Base-by-base conservation (phyloP, 2,113 vertebrate genomes). In the Pelvicachromis taeniatus region DNA sequence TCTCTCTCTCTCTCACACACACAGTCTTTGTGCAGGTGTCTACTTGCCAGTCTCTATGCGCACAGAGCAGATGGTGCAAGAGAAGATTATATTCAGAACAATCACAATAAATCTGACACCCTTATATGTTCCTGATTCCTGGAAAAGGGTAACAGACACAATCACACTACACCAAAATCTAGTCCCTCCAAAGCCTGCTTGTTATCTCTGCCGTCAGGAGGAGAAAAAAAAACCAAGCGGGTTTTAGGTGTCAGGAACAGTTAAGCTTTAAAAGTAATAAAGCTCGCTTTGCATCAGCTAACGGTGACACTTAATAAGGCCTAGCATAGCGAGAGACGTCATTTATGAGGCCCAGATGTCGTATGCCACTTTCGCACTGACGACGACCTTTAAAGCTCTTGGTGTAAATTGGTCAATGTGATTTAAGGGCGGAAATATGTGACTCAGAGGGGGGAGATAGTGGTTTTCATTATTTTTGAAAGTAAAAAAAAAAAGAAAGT, bases 101-200 rank as follows among this genome's bases (percentile, higher is more conserved):
- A 93, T 90, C 53, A 80, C 91, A 93, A 92, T 89, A 92, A 91
- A 89, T 80, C 81, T 40, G 83, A 90, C 68, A 80, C 78, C 53
- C 81, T 70, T 83, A 88, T 89, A 81, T 53, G 77, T 59, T 82
- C 48, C 52, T 68, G 83, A 48, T 85, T 87, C 78, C 80, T 81
- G 84, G 87, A 86, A 80, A 82, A 79, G 52, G 75, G 83, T 13
- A 85, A 88, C 23, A 78, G 14, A 81, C 55, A 59, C 45, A 77
- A 84, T 56, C 45, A n/a, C 4, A 11, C 17, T 4, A 58, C 54
- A 38, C 10, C 31, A 80, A 80, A 89, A 61, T 26, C 56, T 19
- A n/a, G 65, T 63, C 56, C 33, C 21, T 48, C 17, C 65, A 17
- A 84, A 75, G 65, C 52, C 65, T 35, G 61, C n/a, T 2, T 5